These are phyloP conservation scores for Amphipoea oculea DNA, from an alignment of 2,888 invertebrate species.

Conservation along the genomic window DNA sequence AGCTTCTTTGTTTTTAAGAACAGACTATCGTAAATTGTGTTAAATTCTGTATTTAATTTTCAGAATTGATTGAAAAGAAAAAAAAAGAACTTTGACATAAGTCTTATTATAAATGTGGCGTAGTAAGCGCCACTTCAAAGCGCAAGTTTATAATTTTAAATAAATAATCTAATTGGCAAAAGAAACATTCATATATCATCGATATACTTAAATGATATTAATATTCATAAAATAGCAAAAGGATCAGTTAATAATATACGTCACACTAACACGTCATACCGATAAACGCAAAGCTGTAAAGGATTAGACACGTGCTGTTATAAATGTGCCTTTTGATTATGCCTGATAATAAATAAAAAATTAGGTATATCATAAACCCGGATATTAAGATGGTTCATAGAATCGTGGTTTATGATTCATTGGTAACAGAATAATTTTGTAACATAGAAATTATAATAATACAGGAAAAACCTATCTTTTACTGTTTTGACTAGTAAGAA, in stretches of 20 bases:
- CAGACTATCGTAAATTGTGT: not conserved
- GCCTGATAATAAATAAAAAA: constrained; percentile 5
- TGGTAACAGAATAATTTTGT: not conserved
- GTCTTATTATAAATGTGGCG: not conserved
- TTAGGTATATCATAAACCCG: constrained; percentile 6
- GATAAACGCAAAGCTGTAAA: constrained; percentile 18
- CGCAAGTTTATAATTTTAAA: not conserved
- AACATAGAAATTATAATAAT: not conserved
- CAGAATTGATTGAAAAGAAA: no score
- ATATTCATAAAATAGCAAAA: constrained; percentile 7
- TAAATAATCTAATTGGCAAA: not conserved
- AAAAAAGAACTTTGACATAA: no score
- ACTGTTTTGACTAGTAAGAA: not conserved
- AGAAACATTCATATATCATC: not conserved
- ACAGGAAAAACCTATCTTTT: not conserved
- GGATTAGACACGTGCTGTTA: constrained; percentile 13
- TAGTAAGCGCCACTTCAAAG: not conserved
- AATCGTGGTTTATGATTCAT: constrained; percentile 7
- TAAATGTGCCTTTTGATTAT: constrained; percentile 29
- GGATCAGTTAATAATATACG: constrained; percentile 6
- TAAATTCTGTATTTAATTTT: not conserved
- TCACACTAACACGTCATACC: not conserved
- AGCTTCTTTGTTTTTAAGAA: no score
- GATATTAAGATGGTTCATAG: not conserved
- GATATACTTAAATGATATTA: not conserved